These are phyloP conservation scores for Crossocerus cetratus DNA, from an alignment of 2,888 invertebrate genomes.

Conservation along the genomic window DNA sequence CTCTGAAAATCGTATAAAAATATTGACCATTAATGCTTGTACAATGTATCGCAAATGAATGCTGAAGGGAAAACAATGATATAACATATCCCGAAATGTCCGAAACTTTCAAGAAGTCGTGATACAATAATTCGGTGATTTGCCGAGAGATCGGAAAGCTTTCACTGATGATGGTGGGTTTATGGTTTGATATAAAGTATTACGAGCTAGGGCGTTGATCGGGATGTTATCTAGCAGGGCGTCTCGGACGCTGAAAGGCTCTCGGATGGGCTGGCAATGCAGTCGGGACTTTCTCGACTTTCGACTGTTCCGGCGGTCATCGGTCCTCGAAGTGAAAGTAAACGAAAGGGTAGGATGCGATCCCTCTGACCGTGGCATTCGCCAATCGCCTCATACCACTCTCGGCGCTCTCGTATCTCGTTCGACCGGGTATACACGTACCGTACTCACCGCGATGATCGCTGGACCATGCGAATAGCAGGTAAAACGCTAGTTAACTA, in stretches of 20 bases:
- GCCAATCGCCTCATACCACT: slow-evolving; percentile 23
- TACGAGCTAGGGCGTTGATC: too few species aligned
- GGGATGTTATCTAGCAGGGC: not conserved
- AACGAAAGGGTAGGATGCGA: slow-evolving; percentile 51
- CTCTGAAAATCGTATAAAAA: too few species aligned
- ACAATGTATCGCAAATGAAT: too few species aligned
- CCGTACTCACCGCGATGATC: slow-evolving; percentile 26
- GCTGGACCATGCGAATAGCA: slow-evolving; percentile 5
- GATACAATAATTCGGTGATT: too few species aligned
- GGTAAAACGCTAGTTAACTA: not conserved
- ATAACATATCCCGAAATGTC: too few species aligned
- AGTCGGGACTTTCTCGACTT: slow-evolving; percentile 68
- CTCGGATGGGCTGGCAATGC: slow-evolving; percentile 27
- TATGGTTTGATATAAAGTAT: too few species aligned
- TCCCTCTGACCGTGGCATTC: slow-evolving; percentile 64
- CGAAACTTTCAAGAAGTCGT: too few species aligned
- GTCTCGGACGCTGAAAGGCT: slow-evolving; percentile 13
- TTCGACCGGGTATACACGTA: slow-evolving; percentile 15
- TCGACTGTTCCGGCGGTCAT: slow-evolving; percentile 69
- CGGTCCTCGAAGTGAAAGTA: slow-evolving; percentile 70
- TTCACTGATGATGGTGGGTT: too few species aligned
- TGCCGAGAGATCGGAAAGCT: too few species aligned
- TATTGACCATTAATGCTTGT: too few species aligned
- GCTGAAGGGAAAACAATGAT: too few species aligned
- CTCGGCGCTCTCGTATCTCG: slow-evolving; percentile 5